Percentiles rank a stretch among this genome's conserved stretches.
phyloP scores from a whole-genome alignment of 2,113 vertebrate genomes.

The Camelus bactrianus region DNA sequence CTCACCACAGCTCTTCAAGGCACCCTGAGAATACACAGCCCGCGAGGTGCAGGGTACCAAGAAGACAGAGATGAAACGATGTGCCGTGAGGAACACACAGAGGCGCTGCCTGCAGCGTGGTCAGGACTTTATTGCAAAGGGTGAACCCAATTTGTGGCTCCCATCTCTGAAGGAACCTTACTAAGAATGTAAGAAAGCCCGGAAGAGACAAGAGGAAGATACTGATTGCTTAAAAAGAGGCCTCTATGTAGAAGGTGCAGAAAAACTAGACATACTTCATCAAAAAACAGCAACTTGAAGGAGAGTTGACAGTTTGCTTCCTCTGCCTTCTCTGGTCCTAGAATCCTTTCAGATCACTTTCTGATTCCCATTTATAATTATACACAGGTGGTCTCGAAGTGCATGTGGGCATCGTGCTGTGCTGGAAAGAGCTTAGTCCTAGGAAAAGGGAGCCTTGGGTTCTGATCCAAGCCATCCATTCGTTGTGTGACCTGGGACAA shows the following conservation, averaged over 20 bases:
- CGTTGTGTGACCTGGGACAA: background rate
- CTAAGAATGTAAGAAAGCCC: background rate
- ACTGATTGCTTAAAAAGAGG: background rate
- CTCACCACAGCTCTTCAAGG: background rate
- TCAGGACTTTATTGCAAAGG: background rate
- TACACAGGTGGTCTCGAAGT: background rate
- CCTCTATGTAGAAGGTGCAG: background rate
- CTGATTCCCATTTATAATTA: background rate
- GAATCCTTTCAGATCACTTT: background rate
- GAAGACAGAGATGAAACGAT: background rate
- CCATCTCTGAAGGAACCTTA: background rate
- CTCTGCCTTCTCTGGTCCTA: background rate
- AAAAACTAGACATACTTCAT: background rate
- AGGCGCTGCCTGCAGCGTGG: background rate
- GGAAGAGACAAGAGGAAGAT: background rate
- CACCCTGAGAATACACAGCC: background rate
- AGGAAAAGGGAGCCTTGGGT: background rate
- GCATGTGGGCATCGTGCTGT: background rate
- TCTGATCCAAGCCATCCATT: background rate
- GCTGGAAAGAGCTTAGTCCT: background rate
- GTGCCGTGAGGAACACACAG: background rate
- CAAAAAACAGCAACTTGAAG: background rate
- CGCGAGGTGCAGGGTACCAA: background rate
- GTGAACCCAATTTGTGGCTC: background rate
- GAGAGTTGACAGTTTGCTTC: background rate